Evolutionary conservation across 2,888 invertebrate genomes (phyloP).

Genomic region (Eurytoma californica): DNA sequence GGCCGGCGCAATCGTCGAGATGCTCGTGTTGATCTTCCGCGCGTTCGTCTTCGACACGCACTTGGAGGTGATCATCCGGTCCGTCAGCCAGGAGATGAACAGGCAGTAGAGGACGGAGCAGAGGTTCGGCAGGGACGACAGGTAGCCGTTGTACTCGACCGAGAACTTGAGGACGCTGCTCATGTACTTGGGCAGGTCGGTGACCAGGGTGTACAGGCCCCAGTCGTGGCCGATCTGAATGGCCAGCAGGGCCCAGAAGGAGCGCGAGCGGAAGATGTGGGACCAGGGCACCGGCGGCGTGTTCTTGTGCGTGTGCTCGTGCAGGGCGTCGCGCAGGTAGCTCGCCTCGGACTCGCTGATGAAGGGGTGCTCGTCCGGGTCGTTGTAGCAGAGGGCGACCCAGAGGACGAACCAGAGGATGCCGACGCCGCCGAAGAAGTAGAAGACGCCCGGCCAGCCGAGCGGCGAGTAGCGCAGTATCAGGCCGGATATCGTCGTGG

Average conservation of each 20-base stretch:
- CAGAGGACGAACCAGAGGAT: constrained; percentile 85
- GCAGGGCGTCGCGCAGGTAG: constrained; percentile 68
- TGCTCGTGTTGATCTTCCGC: constrained; percentile 75
- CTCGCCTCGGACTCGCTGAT: constrained; percentile 70
- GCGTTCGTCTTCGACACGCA: constrained; percentile 72
- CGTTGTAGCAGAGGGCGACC: constrained; percentile 74
- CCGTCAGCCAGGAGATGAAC: constrained; percentile 72
- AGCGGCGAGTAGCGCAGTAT: constrained; percentile 80
- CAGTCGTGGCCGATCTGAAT: constrained; percentile 76
- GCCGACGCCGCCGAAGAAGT: constrained; percentile 86
- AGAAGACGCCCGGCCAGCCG: constrained; percentile 88
- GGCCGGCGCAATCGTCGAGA: constrained; percentile 76
- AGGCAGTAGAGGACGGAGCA: constrained; percentile 74
- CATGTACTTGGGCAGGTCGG: constrained; percentile 75
- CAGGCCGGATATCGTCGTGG: constrained; percentile 82
- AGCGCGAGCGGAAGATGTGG: constrained; percentile 77
- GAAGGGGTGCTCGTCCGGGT: constrained; percentile 72
- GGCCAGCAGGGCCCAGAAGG: constrained; percentile 85
- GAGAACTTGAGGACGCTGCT: constrained; percentile 73
- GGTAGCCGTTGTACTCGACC: constrained; percentile 73
- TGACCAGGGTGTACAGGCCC: constrained; percentile 72
- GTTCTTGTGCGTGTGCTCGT: constrained; percentile 67
- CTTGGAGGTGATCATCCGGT: constrained; percentile 71
- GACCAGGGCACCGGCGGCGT: constrained; percentile 70
- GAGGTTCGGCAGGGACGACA: constrained; percentile 75